A percentile compares a stretch with the other conserved stretches of the same genome.
phyloP scores from a whole-genome alignment of 1,140 invertebrate genomes.

The Sitobion miscanthi region DNA sequence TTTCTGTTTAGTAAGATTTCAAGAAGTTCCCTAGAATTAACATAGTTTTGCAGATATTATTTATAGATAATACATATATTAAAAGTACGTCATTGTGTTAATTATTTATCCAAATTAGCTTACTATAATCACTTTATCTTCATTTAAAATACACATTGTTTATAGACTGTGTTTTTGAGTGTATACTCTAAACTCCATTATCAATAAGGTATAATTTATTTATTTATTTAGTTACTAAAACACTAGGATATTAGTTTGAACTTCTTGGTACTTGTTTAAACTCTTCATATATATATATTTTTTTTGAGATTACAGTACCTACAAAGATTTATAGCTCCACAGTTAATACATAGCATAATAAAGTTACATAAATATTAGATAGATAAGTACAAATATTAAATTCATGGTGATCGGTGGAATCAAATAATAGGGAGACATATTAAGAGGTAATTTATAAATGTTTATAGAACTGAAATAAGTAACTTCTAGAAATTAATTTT shows the following conservation, averaged over 20 bases:
- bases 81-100: background rate
- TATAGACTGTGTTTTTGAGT: background rate
- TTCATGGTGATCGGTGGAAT: background rate
- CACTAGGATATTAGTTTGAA: background rate
- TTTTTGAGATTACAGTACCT: background rate
- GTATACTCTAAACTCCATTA: background rate
- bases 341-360: background rate
- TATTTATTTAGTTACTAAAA: background rate
- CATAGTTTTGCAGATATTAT: background rate
- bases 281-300: background rate
- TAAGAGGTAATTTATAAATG: background rate
- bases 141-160: background rate
- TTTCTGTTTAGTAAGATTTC: background rate
- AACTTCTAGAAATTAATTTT: background rate
- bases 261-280: background rate
- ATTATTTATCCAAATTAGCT: background rate
- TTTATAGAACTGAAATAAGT: background rate
- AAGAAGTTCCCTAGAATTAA: background rate
- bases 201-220: background rate
- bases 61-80: background rate
- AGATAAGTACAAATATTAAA: background rate
- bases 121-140: constrained; percentile 16
- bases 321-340: background rate
- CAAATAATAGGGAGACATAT: background rate
- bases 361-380: background rate